Conservation (phyloP, 1,140 invertebrate species). For the Halesus radiatus region DNA sequence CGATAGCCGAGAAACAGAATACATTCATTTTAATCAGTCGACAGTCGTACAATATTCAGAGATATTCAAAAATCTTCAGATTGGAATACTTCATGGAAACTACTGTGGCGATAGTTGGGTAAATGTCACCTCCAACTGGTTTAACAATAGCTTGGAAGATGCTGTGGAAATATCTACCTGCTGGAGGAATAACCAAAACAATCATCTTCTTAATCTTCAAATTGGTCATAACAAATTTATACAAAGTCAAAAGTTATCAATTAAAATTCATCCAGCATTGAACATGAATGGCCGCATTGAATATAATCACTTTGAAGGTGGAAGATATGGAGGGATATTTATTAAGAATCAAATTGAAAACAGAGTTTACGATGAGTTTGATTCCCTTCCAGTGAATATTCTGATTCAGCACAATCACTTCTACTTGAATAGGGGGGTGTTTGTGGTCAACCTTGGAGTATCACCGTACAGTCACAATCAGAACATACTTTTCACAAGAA, state of each 20-base stretch:
- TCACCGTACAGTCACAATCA: constrained; percentile 89
- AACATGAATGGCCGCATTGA: constrained; percentile 86
- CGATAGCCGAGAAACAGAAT: constrained; percentile 86
- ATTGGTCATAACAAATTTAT: constrained; percentile 90
- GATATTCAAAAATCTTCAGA: constrained; percentile 86
- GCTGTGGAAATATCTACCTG: constrained; percentile 85
- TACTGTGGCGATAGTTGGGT: constrained; percentile 82
- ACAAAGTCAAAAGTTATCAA: constrained; percentile 80
- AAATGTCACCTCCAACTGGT: constrained; percentile 89
- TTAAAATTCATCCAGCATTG: constrained; percentile 87
- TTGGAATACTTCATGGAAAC: constrained; percentile 87
- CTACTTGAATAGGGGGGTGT: constrained; percentile 86
- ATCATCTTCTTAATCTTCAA: constrained; percentile 76
- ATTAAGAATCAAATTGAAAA: constrained; percentile 86
- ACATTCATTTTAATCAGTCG: constrained; percentile 84
- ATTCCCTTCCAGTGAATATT: constrained; percentile 79
- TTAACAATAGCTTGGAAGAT: constrained; percentile 82
- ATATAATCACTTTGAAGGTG: constrained; percentile 89
- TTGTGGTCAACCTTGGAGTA: constrained; percentile 89
- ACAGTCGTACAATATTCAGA: constrained; percentile 89
- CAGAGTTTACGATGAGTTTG: constrained; percentile 78
- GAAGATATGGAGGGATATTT: constrained; percentile 86
- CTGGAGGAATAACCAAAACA: constrained; percentile 74
- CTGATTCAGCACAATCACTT: constrained; percentile 92
- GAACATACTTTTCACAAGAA: constrained; percentile 87